Evolutionary conservation across 2,888 invertebrate species (phyloP), one percentile per base, ranked within the genome.

Genomic region (Ypsolopha scabrella): DNA sequence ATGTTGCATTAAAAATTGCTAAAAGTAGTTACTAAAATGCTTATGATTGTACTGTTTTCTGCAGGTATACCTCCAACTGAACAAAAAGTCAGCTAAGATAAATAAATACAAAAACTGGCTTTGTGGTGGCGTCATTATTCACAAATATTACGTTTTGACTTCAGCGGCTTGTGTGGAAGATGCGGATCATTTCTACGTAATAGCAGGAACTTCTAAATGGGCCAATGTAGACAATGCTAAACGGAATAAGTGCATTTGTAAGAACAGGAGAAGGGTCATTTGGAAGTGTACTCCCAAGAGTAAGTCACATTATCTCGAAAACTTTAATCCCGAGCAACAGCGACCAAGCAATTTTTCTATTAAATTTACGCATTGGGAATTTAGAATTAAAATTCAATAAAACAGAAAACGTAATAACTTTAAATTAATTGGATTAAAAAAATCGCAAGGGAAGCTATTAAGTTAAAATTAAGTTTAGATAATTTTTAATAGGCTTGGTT

Each of bases 71-170:
- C 70, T 85, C 0, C 80, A 80, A 71, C 58, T 85, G 41, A 83
- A 83, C 0, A 79, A 80, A 64, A 77, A 80, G 52, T 82, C 83
- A 0, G 81, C 82, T 0, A 85, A 85, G 58, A 80, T 77, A 0
- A 81, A 81, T 55, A 83, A 82, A 44, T 85, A 83, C 57, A 70
- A 77, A 0, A 82, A 82, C 45, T 85, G 85, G 85, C 56, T 85
- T 1, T 85, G 85, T 52, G 85, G 81, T 0, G 85, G 85, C 0
- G 82, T 85, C 24, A 80, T 85, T 9, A 76, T 85, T 0, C 81
- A 81, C 9, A 78, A 80, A 48, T 80, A 81, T 48, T 81, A 77
- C 35, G 69, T 81, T n/a, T 54, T 81, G 4, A 81, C 81, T 1
- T 81, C 81, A 6, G 81, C 81, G 0, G 81, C 80, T 33, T 82